A percentile compares a stretch with the other conserved stretches of the same genome.
Conservation (phyloP, 2,113 vertebrate genomes). For the Siniperca chuatsi region DNA sequence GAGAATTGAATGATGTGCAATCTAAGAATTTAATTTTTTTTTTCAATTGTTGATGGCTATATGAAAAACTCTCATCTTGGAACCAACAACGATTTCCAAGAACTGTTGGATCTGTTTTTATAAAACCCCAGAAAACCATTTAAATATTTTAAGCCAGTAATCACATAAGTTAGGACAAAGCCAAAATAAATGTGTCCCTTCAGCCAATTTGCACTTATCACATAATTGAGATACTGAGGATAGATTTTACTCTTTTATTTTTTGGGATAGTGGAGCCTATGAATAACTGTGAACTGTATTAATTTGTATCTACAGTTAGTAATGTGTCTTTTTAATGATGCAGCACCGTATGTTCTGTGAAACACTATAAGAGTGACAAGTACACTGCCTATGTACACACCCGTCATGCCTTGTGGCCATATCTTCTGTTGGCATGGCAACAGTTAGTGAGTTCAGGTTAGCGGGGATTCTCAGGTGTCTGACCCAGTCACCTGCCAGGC, state of each 20-base stretch:
- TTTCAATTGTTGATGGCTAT: neutral
- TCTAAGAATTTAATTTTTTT: neutral
- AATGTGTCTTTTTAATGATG: neutral
- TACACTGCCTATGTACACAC: neutral
- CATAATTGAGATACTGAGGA: neutral
- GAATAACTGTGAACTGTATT: neutral
- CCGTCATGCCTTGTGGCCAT: slow-evolving; percentile 8
- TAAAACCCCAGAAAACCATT: neutral
- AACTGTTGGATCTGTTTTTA: neutral
- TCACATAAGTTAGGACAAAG: neutral
- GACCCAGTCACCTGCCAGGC: slow-evolving; percentile 62
- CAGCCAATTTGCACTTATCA: neutral
- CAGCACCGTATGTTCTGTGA: neutral
- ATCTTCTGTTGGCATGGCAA: slow-evolving; percentile 71
- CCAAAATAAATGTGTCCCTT: neutral
- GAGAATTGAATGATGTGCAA: neutral
- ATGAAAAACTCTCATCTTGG: neutral
- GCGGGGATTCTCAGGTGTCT: slow-evolving; percentile 47
- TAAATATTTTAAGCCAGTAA: neutral
- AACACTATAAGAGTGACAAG: neutral
- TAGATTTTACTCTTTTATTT: neutral
- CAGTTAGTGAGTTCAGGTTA: slow-evolving; percentile 73
- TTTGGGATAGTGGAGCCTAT: too few species aligned
- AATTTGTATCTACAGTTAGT: neutral
- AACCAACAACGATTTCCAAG: neutral